Evolutionary conservation across 2,113 vertebrate species (phyloP).

Genomic region (Numenius arquata): DNA sequence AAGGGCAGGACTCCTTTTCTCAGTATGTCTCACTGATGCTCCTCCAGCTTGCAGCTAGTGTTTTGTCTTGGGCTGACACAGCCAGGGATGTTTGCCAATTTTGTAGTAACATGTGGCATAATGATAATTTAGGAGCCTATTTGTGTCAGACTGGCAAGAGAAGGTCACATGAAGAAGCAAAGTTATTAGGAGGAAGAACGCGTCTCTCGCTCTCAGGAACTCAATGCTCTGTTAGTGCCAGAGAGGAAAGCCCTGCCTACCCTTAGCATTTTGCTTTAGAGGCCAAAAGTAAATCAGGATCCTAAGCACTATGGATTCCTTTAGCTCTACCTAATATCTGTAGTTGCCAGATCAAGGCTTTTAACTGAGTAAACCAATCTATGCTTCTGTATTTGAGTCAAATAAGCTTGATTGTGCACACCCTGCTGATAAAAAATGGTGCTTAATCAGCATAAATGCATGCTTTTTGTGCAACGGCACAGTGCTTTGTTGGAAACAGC

Average conservation of each 20-base stretch:
- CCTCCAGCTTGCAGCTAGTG: not conserved
- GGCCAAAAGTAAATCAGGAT: not conserved
- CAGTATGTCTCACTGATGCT: not conserved
- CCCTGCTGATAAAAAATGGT: not conserved
- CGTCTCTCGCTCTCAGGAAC: not conserved
- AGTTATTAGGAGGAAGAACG: not conserved
- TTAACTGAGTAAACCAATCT: slow-evolving; percentile 21
- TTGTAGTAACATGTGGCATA: not conserved
- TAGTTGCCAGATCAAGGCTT: not conserved
- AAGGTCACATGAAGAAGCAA: not conserved
- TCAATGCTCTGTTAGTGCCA: not conserved
- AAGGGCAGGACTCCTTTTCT: not conserved
- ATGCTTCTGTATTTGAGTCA: not conserved
- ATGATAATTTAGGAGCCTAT: not conserved
- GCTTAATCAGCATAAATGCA: not conserved
- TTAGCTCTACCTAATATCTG: not conserved
- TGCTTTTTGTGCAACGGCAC: not conserved
- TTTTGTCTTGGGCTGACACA: not conserved
- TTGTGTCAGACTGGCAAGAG: not conserved
- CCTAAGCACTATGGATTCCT: not conserved
- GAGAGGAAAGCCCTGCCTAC: not conserved
- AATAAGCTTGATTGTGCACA: not conserved
- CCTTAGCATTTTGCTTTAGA: not conserved
- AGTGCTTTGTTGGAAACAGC: not conserved
- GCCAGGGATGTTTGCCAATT: not conserved